phyloP scores from a whole-genome alignment of 1,140 invertebrate species.

The Drosophila mojavensis region DNA sequence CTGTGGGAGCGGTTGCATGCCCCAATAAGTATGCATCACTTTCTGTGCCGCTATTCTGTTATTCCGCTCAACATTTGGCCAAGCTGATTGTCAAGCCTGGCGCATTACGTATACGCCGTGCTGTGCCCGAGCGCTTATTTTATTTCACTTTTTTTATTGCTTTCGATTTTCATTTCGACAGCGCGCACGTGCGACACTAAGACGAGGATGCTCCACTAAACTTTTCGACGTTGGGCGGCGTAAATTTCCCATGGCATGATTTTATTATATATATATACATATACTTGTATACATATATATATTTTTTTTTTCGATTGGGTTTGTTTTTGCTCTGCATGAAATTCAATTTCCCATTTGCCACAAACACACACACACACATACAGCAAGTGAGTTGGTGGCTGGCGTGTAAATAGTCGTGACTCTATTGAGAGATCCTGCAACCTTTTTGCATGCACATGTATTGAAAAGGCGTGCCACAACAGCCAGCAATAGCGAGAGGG shows the following conservation, averaged over 20 bases:
- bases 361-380: conserved; percentile 31
- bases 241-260: conserved; percentile 79
- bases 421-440: conserved; percentile 64
- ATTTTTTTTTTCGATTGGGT: conserved; percentile 56
- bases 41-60: background rate
- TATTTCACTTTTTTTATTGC: conserved; percentile 72
- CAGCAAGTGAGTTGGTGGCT: conserved; percentile 20
- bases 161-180: conserved; percentile 80
- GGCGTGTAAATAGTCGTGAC: conserved; percentile 57
- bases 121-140: conserved; percentile 34
- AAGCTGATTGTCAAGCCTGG: conserved; percentile 59
- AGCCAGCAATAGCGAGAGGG: conserved; percentile 2
- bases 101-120: conserved; percentile 70
- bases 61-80: background rate
- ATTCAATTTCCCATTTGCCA: conserved; percentile 79
- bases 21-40: conserved; percentile 74
- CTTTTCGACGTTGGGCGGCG: conserved; percentile 68
- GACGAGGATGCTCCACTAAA: conserved; percentile 47
- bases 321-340: conserved; percentile 77
- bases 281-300: conserved; percentile 51
- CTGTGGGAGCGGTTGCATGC: conserved; percentile 42
- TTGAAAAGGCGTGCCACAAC: conserved; percentile 46
- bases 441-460: conserved; percentile 50
- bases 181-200: conserved; percentile 69
- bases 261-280: conserved; percentile 69